Evolutionary conservation across 2,888 invertebrate genomes (phyloP), one percentile per base, ranked within the genome.

Genomic region (Emesis russula): DNA sequence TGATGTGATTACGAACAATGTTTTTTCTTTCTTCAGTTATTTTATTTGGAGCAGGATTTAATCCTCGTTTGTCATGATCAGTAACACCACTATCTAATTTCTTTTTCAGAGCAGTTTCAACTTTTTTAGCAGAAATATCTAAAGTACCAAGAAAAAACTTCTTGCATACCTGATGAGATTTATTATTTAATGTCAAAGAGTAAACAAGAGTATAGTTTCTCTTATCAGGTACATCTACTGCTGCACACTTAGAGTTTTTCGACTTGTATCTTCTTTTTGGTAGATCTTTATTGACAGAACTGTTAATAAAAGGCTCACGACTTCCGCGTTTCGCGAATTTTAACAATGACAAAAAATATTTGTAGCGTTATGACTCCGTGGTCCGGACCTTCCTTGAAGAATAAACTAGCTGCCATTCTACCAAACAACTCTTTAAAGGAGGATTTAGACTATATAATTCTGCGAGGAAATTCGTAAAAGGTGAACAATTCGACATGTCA

Each of bases 241-340:
- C 25, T 25, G 25, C 25, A 25, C 25, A 25, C 25, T 25, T 25
- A 25, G 25, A 25, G 25, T 25, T 25, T 25, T 25, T 25, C 25
- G 25, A 25, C 25, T 25, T 25, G 25, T 25, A 25, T 25, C 25
- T 25, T 25, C 25, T 25, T 25, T 25, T 25, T 25, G 25, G 25
- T 25, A 25, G 25, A 25, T 25, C 25, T 25, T 25, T 25, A 25
- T 25, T 25, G 25, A 25, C 25, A 25, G 25, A 25, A 25, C 25
- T 25, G 25, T 25, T 25, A 25, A 25, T 25, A 25, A 25, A 25
- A 25, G 25, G 95, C 96, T 95, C 97, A 97, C 97, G 97, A 97
- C 97, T 98, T 98, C 98, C 98, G 98, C 97, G 94, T 98, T 97
- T 97, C 97, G 97, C 96, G 95, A 95, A 95, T 96, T 95, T 96